phyloP scores from a whole-genome alignment of 2,797 vertebrate species.

The Enteromius anoplus region DNA sequence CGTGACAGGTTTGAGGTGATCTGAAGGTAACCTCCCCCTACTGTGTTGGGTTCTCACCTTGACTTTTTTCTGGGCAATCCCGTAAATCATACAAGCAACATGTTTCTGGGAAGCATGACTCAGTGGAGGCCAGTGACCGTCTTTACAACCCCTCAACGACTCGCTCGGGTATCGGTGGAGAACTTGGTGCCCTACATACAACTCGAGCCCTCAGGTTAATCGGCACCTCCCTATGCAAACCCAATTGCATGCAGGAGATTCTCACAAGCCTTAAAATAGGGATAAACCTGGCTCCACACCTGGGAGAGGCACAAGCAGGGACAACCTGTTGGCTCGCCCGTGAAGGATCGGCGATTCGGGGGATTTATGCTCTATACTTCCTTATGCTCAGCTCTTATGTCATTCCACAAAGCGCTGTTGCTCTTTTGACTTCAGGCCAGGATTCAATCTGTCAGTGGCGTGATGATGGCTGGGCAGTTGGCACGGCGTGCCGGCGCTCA shows the following conservation, averaged over 20 bases:
- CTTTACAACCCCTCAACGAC: not conserved
- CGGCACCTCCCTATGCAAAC: slow-evolving; percentile 42
- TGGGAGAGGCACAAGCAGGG: slow-evolving; percentile 35
- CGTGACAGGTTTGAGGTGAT: slow-evolving; percentile 20
- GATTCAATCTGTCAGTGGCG: slow-evolving; percentile 33
- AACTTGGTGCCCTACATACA: slow-evolving; percentile 6
- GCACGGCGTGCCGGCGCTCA: slow-evolving; percentile 39
- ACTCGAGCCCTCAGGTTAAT: slow-evolving; percentile 26
- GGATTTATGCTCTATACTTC: slow-evolving; percentile 20
- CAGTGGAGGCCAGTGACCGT: not conserved
- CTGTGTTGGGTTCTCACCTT: slow-evolving; percentile 12
- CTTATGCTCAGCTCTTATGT: slow-evolving; percentile 4
- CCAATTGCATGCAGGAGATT: slow-evolving; percentile 20
- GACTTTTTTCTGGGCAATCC: slow-evolving; percentile 43
- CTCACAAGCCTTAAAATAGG: slow-evolving; percentile 32
- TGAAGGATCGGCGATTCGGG: not conserved
- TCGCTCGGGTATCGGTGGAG: slow-evolving; percentile 14
- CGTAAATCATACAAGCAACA: slow-evolving; percentile 31
- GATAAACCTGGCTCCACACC: slow-evolving; percentile 45
- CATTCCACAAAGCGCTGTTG: slow-evolving; percentile 9
- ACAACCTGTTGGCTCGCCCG: slow-evolving; percentile 41
- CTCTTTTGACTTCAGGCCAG: slow-evolving; percentile 38
- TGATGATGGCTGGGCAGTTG: slow-evolving; percentile 52
- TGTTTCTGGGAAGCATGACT: slow-evolving; percentile 1
- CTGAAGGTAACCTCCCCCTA: slow-evolving; percentile 27